Evolutionary conservation across 2,888 invertebrate species (phyloP), one percentile per base, ranked within the genome.

Genomic region (Lasioglossum vierecki): DNA sequence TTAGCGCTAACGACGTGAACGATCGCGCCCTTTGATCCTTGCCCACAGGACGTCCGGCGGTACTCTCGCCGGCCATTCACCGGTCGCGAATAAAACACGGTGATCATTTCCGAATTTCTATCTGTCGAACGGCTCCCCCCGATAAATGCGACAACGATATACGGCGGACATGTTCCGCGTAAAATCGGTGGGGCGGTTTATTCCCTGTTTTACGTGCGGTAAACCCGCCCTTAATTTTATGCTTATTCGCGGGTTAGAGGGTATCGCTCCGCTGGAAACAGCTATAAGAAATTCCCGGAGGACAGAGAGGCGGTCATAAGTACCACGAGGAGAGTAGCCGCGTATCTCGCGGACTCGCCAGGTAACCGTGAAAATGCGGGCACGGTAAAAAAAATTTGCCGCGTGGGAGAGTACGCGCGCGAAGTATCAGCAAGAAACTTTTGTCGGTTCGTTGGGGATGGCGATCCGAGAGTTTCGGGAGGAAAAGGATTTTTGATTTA

Each of bases 1-100:
- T 92, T 90, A 88, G 84, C 88, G 84, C 85, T 90, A 88, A 88
- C 88, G 88, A 85, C 82, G 84, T 86, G 88, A 87, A 91, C 89
- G 89, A 89, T 84, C 83, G 26, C 73, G 46, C 80, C 81, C 85
- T 87, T 89, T 76, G 86, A 88, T 88, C 83, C 77, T 41, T 35
- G 53, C 49, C 26, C 76, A 68, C 60, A 13, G 44, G 30, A 60
- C n/a, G 46, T 44, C 70, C 78, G 49, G 35, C 49, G 39, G 9
- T 22, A 11, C 68, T 22, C 4, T 4, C 9, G 8, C 8, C 35
- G 18, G 15, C 66, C 22, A 15, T 13, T 63, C 6, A 15, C 30
- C 30, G 2, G 66, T 8, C 8, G 66, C 8, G 35, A 66, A 35
- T 35, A 35, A 22, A 35, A 35, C 35, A 6, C 3, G 66, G 3